Evolutionary conservation across 2,888 invertebrate genomes (phyloP).

Genomic region (Drosophila nigricruria): DNA sequence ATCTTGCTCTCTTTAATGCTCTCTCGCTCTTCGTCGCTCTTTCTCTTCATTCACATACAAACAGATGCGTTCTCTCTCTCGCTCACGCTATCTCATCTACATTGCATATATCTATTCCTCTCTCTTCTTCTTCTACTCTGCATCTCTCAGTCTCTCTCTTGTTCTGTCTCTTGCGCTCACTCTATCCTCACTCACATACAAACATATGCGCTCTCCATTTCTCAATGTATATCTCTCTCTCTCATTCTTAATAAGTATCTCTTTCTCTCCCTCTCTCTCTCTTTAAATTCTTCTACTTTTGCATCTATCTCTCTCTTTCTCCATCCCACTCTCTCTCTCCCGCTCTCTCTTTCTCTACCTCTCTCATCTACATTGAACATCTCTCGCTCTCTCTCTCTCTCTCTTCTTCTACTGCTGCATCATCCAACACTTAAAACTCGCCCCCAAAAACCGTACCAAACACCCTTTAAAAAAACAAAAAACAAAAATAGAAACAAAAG

Average conservation of each 20-base stretch:
- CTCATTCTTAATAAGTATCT: too few species aligned
- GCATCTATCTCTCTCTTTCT: not conserved
- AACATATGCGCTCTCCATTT: not conserved
- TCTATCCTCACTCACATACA: not conserved
- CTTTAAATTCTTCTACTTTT: not conserved
- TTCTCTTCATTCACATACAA: not conserved
- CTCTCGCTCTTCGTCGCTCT: not conserved
- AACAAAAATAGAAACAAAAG: conserved; percentile 5
- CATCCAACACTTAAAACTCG: conserved; percentile 35
- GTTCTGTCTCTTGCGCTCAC: not conserved
- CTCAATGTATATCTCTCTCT: too few species aligned
- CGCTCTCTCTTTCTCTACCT: not conserved
- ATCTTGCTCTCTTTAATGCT: too few species aligned
- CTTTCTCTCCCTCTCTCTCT: not conserved
- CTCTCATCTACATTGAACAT: not conserved
- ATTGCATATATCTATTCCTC: too few species aligned
- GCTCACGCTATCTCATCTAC: not conserved
- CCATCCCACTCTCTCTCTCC: not conserved
- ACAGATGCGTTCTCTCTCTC: not conserved
- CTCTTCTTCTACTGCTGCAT: conserved; percentile 28
- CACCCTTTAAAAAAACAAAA: not conserved
- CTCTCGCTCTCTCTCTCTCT: conserved; percentile 22
- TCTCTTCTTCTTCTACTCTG: too few species aligned
- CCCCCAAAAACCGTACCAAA: conserved; percentile 29
- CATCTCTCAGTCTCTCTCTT: not conserved